Percentiles rank a stretch among this genome's conserved stretches.
These are phyloP conservation scores for Coregonus suidteri DNA, from an alignment of 2,797 vertebrate genomes.

Conservation along the genomic window DNA sequence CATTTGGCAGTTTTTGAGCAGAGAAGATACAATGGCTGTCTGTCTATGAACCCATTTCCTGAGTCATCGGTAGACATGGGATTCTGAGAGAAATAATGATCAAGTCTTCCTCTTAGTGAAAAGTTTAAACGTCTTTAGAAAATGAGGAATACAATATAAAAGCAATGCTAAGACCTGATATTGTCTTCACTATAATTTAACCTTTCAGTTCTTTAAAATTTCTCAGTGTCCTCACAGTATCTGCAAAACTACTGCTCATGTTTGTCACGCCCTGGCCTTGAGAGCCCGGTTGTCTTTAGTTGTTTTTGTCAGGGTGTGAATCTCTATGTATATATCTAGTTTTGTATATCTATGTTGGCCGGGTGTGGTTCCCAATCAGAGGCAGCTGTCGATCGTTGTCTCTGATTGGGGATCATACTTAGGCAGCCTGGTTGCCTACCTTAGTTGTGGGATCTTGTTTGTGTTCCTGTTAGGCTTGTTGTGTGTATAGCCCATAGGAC, in stretches of 20 bases:
- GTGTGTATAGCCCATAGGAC: no score
- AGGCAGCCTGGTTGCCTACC: no score
- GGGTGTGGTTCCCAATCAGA: no score
- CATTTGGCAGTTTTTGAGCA: neutral
- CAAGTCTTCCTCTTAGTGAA: neutral
- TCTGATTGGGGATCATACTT: no score
- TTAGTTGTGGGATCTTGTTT: no score
- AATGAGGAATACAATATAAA: neutral
- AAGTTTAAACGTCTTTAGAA: neutral
- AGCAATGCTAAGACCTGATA: neutral
- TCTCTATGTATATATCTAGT: no score
- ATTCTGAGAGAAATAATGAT: neutral
- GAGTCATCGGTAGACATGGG: neutral
- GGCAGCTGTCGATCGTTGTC: no score
- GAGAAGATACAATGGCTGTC: neutral
- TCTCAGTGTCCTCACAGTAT: slow-evolving; percentile 2
- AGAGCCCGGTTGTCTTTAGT: no score
- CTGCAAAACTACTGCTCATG: neutral
- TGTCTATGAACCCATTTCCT: neutral
- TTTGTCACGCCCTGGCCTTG: no score
- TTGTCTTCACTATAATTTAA: neutral
- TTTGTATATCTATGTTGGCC: no score
- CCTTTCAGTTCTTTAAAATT: neutral
- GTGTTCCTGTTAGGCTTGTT: no score
- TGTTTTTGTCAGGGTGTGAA: no score